Conservation (phyloP, 2,888 invertebrate species). For the Drosophila melanocephala region DNA sequence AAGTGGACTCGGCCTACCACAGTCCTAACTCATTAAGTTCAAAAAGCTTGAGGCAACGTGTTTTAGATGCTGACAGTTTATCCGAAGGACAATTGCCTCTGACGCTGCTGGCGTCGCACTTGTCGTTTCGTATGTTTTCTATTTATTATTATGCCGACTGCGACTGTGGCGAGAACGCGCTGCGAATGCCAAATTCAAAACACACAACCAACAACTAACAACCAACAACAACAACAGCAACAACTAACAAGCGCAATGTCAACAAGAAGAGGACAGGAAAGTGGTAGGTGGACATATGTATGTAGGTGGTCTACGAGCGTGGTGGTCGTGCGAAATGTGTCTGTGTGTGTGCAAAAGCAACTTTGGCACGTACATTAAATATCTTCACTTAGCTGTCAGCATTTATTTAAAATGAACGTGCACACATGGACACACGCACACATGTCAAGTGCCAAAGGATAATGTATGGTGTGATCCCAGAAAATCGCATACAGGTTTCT, state of each 20-base stretch:
- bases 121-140: conserved; percentile 11
- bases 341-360: conserved; percentile 15
- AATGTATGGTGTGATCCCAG: conserved; percentile 20
- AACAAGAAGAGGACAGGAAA: conserved; percentile 28
- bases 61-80: conserved; percentile 1
- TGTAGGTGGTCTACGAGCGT: not conserved
- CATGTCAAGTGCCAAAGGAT: conserved; percentile 26
- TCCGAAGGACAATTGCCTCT: conserved; percentile 35
- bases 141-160: conserved; percentile 22
- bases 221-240: conserved; percentile 18
- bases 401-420: conserved; percentile 67
- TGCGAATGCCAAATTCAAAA: conserved; percentile 62
- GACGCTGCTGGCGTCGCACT: conserved; percentile 41
- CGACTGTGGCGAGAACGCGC: conserved; percentile 46
- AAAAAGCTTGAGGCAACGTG: conserved; percentile 26
- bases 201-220: not conserved
- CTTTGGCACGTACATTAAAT: conserved; percentile 72
- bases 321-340: conserved; percentile 49
- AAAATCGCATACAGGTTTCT: conserved; percentile 35
- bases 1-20: conserved; percentile 7
- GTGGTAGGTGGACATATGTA: conserved; percentile 1
- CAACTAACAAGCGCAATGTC: conserved; percentile 40
- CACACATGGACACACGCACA: conserved; percentile 2
- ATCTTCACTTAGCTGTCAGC: conserved; percentile 78
- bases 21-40: conserved; percentile 50